A percentile compares a stretch with the other conserved stretches of the same genome.
Evolutionary conservation across 2,888 invertebrate genomes (phyloP).

Genomic region (Ophion costatus): DNA sequence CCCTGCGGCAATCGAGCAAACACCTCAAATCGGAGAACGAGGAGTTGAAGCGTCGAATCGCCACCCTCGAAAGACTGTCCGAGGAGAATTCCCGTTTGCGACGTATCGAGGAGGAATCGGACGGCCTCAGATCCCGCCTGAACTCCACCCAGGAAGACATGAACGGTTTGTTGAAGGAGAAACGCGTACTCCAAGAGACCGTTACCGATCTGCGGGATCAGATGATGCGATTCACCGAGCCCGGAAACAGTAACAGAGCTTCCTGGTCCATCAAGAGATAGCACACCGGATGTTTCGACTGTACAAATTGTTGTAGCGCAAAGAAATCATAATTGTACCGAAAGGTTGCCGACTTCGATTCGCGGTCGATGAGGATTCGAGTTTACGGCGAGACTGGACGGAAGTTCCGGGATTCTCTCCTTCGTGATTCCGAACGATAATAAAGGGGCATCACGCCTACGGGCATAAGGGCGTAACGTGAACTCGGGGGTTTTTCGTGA

Average conservation of each 20-base stretch:
- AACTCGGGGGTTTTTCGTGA: not conserved
- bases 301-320: slow-evolving; percentile 88
- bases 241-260: slow-evolving; percentile 77
- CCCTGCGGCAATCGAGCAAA: slow-evolving; percentile 84
- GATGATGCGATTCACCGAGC: slow-evolving; percentile 80
- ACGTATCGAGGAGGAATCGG: slow-evolving; percentile 86
- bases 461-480: not conserved
- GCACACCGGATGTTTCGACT: slow-evolving; percentile 88
- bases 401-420: not conserved
- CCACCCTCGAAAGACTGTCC: slow-evolving; percentile 86
- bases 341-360: not conserved
- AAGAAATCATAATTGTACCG: slow-evolving; percentile 82
- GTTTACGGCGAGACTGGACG: not conserved
- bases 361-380: slow-evolving; percentile 2
- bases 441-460: not conserved
- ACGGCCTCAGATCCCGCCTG: slow-evolving; percentile 86
- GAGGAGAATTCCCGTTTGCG: slow-evolving; percentile 86
- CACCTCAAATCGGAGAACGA: slow-evolving; percentile 87
- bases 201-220: slow-evolving; percentile 88
- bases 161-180: slow-evolving; percentile 89
- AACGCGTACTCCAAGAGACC: slow-evolving; percentile 89
- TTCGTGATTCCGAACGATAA: not conserved
- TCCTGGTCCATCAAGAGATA: slow-evolving; percentile 87
- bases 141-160: slow-evolving; percentile 91
- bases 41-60: slow-evolving; percentile 86